phyloP scores from a whole-genome alignment of 2,113 vertebrate species.

The Zapornia atra region DNA sequence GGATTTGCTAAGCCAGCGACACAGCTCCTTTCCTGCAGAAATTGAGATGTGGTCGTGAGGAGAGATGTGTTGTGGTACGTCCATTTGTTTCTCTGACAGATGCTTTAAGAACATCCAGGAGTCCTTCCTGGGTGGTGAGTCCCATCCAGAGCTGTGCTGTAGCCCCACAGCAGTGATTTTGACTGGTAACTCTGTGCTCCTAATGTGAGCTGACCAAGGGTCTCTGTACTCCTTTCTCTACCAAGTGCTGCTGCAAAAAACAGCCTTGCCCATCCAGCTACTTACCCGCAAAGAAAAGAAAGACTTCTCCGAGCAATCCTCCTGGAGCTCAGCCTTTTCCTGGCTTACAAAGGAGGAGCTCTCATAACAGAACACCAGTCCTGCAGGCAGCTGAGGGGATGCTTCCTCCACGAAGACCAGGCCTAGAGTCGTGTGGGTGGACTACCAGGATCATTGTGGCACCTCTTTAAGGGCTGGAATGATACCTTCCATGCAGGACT shows the following conservation, averaged over 20 bases:
- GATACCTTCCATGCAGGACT: background rate
- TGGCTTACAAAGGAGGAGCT: background rate
- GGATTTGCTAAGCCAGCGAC: background rate
- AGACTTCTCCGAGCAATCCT: background rate
- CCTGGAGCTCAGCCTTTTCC: background rate
- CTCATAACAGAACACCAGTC: background rate
- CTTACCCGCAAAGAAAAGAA: background rate
- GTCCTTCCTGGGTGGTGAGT: background rate
- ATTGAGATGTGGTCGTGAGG: background rate
- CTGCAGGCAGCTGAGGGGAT: background rate
- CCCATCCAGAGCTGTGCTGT: background rate
- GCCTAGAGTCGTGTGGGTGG: background rate
- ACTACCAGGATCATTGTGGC: background rate
- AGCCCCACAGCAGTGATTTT: background rate
- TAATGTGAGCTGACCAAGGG: background rate
- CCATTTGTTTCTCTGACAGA: background rate
- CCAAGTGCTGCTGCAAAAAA: background rate
- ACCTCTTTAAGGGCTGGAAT: background rate
- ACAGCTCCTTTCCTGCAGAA: background rate
- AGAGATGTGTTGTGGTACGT: background rate
- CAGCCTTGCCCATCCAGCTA: background rate
- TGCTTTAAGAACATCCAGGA: background rate
- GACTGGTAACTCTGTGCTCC: background rate
- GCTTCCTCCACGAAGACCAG: background rate
- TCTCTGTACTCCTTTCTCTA: background rate